These are phyloP conservation scores for Zingel zingel DNA, from an alignment of 2,113 vertebrate genomes.

Conservation along the genomic window DNA sequence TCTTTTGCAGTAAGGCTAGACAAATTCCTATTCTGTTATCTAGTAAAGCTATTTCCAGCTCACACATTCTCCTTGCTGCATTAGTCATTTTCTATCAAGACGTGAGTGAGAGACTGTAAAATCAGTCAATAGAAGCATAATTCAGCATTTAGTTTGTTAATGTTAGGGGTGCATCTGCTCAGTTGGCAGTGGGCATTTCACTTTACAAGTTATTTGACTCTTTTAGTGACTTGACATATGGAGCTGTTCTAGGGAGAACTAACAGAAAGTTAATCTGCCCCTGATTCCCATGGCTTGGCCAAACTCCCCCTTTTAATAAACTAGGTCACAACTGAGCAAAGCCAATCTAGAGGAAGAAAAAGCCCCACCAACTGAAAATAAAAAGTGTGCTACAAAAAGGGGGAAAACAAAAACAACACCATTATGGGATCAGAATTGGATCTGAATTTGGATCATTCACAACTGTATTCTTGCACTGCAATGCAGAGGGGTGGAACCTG, in stretches of 20 bases:
- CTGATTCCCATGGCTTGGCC: conserved; percentile 73
- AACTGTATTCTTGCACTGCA: conserved; percentile 47
- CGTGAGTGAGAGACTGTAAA: conserved; percentile 9
- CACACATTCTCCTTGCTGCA: conserved; percentile 8
- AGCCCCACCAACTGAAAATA: conserved; percentile 67
- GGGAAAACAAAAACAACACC: conserved; percentile 47
- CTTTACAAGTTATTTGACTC: conserved; percentile 42
- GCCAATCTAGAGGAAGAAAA: conserved; percentile 72
- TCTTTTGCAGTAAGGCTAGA: not conserved
- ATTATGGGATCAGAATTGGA: conserved; percentile 69
- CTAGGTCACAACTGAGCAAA: conserved; percentile 80
- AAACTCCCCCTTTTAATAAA: conserved; percentile 74
- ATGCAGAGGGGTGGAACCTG: conserved; percentile 62
- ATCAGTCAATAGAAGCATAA: not conserved
- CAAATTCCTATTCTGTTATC: conserved; percentile 33
- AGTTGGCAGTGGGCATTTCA: conserved; percentile 16
- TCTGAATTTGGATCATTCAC: conserved; percentile 71
- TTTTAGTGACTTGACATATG: conserved; percentile 68
- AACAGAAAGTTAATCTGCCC: conserved; percentile 75
- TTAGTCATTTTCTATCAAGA: conserved; percentile 25
- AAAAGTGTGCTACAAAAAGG: conserved; percentile 61
- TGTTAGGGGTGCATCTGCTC: conserved; percentile 20
- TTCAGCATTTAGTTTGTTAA: conserved; percentile 16
- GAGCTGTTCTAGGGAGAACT: conserved; percentile 62
- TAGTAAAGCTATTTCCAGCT: conserved; percentile 27